Conservation (phyloP, 1,140 invertebrate genomes). For the Campoletis sonorensis region DNA sequence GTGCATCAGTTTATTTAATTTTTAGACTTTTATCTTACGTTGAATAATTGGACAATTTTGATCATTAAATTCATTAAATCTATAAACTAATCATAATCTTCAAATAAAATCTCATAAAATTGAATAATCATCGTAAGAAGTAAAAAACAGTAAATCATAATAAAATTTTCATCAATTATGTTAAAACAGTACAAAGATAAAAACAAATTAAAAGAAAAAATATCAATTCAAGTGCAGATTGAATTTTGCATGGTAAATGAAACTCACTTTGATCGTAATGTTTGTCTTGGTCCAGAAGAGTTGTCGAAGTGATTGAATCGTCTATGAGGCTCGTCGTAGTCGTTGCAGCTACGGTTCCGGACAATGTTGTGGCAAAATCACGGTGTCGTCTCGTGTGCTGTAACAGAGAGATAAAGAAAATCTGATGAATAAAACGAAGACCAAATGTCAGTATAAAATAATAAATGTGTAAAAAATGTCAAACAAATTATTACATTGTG, state of each 20-base stretch:
- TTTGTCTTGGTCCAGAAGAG: slow-evolving; percentile 27
- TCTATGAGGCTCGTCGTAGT: slow-evolving; percentile 37
- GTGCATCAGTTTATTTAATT: too few species aligned
- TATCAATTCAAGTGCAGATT: too few species aligned
- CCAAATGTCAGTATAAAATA: neutral
- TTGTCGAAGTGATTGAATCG: slow-evolving; percentile 25
- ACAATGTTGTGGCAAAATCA: slow-evolving; percentile 55
- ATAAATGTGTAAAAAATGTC: neutral
- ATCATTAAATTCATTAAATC: too few species aligned
- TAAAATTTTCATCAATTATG: too few species aligned
- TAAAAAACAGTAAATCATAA: too few species aligned
- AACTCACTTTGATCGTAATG: slow-evolving; percentile 41
- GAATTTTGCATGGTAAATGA: neutral
- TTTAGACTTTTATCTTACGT: too few species aligned
- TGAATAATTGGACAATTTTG: too few species aligned
- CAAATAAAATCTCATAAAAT: too few species aligned
- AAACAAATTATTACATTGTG: neutral
- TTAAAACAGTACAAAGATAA: neutral
- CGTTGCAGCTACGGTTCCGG: slow-evolving; percentile 22
- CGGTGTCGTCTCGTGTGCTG: slow-evolving; percentile 65
- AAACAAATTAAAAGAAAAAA: neutral
- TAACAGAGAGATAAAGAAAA: slow-evolving; percentile 53
- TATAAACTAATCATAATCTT: too few species aligned
- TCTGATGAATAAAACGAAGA: neutral
- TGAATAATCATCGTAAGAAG: too few species aligned